Evolutionary conservation across 2,113 vertebrate species (phyloP).

Genomic region (Semicossyphus pulcher): DNA sequence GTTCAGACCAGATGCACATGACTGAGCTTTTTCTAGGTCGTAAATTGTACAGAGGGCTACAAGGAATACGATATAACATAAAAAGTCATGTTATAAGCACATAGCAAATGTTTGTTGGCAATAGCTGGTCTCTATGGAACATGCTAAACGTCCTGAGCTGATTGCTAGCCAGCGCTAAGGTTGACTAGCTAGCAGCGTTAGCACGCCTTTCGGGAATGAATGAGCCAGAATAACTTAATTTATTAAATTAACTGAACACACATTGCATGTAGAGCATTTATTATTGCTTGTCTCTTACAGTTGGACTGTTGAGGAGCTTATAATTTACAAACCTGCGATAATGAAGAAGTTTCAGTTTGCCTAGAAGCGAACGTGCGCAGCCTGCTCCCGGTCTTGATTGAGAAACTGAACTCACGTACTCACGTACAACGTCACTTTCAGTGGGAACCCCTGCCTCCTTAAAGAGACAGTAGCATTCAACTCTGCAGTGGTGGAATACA

Average conservation of each 20-base stretch:
- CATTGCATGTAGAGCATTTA: fast-evolving
- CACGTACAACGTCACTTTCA: constrained; percentile 14
- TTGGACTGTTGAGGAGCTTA: fast-evolving
- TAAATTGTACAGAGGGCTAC: fast-evolving
- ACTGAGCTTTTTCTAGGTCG: fast-evolving
- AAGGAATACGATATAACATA: fast-evolving
- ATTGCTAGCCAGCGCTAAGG: constrained; percentile 17
- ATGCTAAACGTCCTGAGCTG: not conserved
- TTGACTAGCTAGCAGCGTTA: constrained; percentile 38
- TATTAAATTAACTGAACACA: too few relatives aligned
- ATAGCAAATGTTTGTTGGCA: not conserved
- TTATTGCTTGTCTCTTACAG: fast-evolving
- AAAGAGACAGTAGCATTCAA: constrained; percentile 58
- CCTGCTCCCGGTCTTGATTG: constrained; percentile 50
- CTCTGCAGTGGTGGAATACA: not conserved
- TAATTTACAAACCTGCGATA: constrained; percentile 55
- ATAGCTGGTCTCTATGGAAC: not conserved
- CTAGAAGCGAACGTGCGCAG: constrained; percentile 6
- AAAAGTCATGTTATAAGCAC: not conserved
- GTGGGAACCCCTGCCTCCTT: constrained; percentile 25
- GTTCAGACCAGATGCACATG: not conserved
- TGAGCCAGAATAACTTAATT: not conserved
- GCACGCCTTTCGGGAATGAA: constrained; percentile 35
- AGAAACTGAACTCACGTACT: not conserved
- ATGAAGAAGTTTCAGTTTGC: constrained; percentile 11